phyloP scores from a whole-genome alignment of 2,797 vertebrate genomes.

The Pteronotus mesoamericanus region DNA sequence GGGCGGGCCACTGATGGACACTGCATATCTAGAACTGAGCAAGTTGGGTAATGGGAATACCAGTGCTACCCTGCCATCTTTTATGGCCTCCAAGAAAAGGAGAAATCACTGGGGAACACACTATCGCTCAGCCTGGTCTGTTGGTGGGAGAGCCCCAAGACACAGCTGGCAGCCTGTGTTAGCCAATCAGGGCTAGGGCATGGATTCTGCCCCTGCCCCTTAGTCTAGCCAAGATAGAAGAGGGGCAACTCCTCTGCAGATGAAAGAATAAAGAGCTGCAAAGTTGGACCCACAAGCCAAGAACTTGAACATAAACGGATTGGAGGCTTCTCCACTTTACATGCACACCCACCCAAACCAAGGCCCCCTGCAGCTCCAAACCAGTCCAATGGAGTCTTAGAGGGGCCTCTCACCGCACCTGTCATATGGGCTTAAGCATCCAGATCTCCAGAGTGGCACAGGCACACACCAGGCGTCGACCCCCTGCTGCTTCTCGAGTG shows the following conservation, averaged over 20 bases:
- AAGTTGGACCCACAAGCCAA: constrained; percentile 11
- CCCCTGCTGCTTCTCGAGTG: constrained; percentile 18
- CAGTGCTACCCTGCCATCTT: background rate
- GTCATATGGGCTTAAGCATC: background rate
- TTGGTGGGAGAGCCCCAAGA: background rate
- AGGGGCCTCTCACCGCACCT: background rate
- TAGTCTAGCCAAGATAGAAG: background rate
- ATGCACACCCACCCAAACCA: background rate
- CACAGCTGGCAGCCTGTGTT: background rate
- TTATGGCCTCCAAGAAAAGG: background rate
- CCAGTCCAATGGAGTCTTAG: background rate
- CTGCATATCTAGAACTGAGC: background rate
- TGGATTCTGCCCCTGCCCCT: background rate
- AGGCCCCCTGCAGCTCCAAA: background rate
- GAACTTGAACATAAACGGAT: background rate
- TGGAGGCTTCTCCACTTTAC: background rate
- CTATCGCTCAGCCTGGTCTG: background rate
- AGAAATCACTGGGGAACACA: background rate
- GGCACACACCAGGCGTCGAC: background rate
- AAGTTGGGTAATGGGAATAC: background rate
- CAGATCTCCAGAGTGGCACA: constrained; percentile 39
- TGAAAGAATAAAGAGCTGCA: background rate
- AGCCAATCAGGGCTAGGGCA: background rate
- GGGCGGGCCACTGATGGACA: background rate
- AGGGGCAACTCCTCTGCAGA: background rate